phyloP scores from a whole-genome alignment of 2,888 invertebrate species.

The Cremastinae sp. region DNA sequence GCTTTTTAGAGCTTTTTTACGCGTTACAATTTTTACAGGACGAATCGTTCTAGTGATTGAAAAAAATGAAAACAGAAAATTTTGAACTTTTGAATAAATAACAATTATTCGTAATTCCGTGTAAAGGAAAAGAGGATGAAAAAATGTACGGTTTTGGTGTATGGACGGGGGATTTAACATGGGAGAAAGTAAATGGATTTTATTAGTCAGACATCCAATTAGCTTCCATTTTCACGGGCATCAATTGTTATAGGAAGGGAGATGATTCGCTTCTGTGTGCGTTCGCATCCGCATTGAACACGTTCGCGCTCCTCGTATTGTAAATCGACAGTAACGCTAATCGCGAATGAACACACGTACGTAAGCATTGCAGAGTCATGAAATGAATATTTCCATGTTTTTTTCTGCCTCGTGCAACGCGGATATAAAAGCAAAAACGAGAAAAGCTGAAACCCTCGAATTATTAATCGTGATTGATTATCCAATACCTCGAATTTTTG shows the following conservation, averaged over 20 bases:
- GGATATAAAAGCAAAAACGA: too few species aligned
- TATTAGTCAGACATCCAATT: conserved; percentile 67
- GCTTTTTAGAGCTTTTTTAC: too few species aligned
- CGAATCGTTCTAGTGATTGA: too few species aligned
- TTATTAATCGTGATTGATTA: too few species aligned
- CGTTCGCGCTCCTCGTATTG: conserved; percentile 7
- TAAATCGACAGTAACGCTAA: conserved; percentile 31
- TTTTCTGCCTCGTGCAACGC: conserved; percentile 13
- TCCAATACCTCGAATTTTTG: too few species aligned
- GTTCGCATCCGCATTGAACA: neutral
- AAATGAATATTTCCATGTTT: conserved; percentile 6
- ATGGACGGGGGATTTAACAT: conserved; percentile 19
- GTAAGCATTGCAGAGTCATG: neutral
- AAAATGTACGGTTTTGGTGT: neutral
- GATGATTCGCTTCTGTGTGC: conserved; percentile 18
- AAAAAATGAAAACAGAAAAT: too few species aligned
- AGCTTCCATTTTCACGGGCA: conserved; percentile 55
- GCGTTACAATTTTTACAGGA: too few species aligned
- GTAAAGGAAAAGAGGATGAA: neutral
- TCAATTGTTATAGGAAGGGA: neutral
- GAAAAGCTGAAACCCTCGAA: too few species aligned
- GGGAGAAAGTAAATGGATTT: conserved; percentile 62
- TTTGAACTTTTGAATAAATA: too few species aligned
- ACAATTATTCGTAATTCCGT: too few species aligned
- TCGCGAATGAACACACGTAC: conserved; percentile 7